Base-by-base conservation (phyloP, 2,888 invertebrate species). In the Hydriomena furcata region DNA sequence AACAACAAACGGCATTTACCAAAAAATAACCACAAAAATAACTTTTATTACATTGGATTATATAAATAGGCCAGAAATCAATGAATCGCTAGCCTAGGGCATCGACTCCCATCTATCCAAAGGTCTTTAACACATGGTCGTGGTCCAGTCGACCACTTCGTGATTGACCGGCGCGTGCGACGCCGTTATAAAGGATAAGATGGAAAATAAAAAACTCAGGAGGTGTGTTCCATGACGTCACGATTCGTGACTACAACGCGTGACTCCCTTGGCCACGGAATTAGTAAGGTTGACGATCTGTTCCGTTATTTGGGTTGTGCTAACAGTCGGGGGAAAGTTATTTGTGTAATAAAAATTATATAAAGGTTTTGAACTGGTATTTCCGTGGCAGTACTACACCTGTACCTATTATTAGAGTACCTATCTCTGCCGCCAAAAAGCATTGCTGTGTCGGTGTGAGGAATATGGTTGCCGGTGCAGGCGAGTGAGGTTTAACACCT, bases 181-280 rank as follows among this genome's bases (percentile, higher is more conserved):
- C 37, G 43, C 61, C 59, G 61, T 61, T 61, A 60, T 53, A 55
- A 54, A 59, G 55, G 59, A 59, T 55, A 53, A 60, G 47, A 52
- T 52, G 52, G 44, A 59, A 60, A 56, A 17, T 17, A 17, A 56
- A 58, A 62, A 58, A 57, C 40, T 28, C 34, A 30, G 24, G 70
- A 70, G 66, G 65, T 65, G 71, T 66, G 69, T 66, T 60, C 28
- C 50, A 61, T 73, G 73, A 75, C 75, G 75, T 75, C 68, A 75
- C 56, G 31, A 48, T 55, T 75, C 75, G 75, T 75, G 75, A 75
- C 75, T 63, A 50, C 65, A 41, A 57, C 61, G 65, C 73, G 74
- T 75, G 74, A 75, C 71, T 74, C 52, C 68, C 63, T 69, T 75
- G 74, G 70, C 74, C 75, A 71, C 50, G 50, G 31, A 50, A 50